Percentiles rank a stretch among this genome's conserved stretches.
phyloP scores from a whole-genome alignment of 2,113 vertebrate genomes.

The Antigone vipio region DNA sequence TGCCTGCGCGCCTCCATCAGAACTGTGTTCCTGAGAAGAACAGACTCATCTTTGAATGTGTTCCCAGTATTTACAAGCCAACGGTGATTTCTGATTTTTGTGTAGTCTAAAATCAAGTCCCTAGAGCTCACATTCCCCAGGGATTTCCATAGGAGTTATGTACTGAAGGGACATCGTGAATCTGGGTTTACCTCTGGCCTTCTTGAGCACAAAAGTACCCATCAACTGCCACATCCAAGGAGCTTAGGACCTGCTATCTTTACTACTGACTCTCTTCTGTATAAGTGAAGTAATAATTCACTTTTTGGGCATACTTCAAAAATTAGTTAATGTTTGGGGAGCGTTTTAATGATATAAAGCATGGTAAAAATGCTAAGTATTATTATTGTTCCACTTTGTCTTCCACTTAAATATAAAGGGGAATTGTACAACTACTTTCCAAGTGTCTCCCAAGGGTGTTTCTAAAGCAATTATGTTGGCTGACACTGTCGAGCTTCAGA shows the following conservation, averaged over 20 bases:
- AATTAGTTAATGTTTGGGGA: conserved; percentile 16
- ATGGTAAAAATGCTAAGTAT: conserved; percentile 40
- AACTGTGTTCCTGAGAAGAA: fast-evolving
- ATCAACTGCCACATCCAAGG: not conserved
- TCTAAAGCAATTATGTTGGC: conserved; percentile 42
- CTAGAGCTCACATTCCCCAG: not conserved
- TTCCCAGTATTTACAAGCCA: not conserved
- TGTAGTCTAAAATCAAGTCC: not conserved
- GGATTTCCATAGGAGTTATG: not conserved
- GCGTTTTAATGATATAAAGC: not conserved
- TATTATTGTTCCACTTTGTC: conserved; percentile 59
- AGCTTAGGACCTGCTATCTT: not conserved
- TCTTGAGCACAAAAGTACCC: not conserved
- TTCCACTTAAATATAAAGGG: conserved; percentile 35
- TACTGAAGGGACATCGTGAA: not conserved
- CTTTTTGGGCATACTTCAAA: not conserved
- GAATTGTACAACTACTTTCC: conserved; percentile 18
- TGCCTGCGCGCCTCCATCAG: not conserved
- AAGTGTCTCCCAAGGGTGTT: conserved; percentile 57
- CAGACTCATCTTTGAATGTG: not conserved
- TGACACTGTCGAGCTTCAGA: conserved; percentile 11
- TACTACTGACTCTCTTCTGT: not conserved
- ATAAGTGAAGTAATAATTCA: not conserved
- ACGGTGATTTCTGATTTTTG: not conserved
- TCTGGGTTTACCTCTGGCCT: not conserved